Evolutionary conservation across 2,797 vertebrate species (phyloP), one percentile per base, ranked within the genome.

Genomic region (Rhinoraja longicauda): DNA sequence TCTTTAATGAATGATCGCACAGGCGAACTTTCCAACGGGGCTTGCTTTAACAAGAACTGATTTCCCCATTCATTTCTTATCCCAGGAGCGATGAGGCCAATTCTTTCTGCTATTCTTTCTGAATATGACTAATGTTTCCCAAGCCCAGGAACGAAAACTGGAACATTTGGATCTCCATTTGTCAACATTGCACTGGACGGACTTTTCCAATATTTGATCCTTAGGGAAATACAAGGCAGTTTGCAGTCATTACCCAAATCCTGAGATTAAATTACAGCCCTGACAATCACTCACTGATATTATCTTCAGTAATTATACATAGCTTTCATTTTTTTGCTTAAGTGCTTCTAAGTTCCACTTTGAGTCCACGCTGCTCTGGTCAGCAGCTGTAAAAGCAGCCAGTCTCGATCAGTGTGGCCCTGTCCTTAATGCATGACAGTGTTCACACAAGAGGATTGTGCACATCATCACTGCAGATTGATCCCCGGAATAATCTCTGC

Each of bases 281-380:
- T 67, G 84, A 67, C 84, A 88, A 88, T 88, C 62, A 10, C 62
- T 88, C 59, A 21, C n/a, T 67, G n/a, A 88, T 88, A 67, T 67
- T 67, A 88, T 88, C 59, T 88, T 88, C 59, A 36, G 32, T 67
- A 39, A 67, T 88, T 88, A 88, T 88, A 88, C 84, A 88, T 39
- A 88, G 84, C 64, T 88, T 67, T 88, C 84, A 88, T 88, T 88
- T 88, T 88, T 88, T 88, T 88, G 59, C 59, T 36, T 88, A 36
- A 88, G 84, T 88, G 84, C 84, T 88, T 88, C 84, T 67, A 88
- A 88, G 84, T 88, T 86, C 84, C 21, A 88, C 59, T 88, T 88
- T 88, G 84, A 84, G 84, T 67, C 62, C 67, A 59, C 7, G 17
- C 17, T 21, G 21, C 17, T 36, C 81, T 62, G 67, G 62, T 32